These are phyloP conservation scores for Yponomeuta plumbellus DNA, from an alignment of 2,888 invertebrate genomes.

Conservation along the genomic window DNA sequence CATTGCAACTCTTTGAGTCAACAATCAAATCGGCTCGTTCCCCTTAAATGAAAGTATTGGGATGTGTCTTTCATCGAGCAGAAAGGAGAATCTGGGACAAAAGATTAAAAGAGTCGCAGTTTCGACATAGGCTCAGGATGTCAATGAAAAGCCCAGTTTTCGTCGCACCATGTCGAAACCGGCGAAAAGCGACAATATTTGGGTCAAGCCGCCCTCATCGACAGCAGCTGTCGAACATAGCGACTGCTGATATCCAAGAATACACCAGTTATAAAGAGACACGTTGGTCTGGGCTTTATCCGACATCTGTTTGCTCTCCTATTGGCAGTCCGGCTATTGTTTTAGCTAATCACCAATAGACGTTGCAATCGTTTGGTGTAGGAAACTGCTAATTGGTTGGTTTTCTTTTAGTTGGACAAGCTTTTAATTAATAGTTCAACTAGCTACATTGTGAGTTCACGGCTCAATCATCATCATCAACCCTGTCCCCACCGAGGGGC, in stretches of 20 bases:
- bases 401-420: background rate
- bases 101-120: background rate
- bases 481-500: too few species aligned
- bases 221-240: slow-evolving; percentile 62
- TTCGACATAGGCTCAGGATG: background rate
- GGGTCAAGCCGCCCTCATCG: slow-evolving; percentile 47
- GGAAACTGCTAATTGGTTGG: background rate
- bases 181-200: slow-evolving; percentile 30
- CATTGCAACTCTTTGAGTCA: too few species aligned
- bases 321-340: background rate
- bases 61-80: background rate
- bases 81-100: background rate
- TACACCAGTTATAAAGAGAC: slow-evolving; percentile 58
- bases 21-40: background rate
- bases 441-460: background rate
- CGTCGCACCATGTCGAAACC: background rate
- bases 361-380: background rate
- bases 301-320: slow-evolving; percentile 35
- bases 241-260: slow-evolving; percentile 54
- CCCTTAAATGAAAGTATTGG: background rate
- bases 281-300: slow-evolving; percentile 42
- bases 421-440: background rate
- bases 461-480: too few species aligned
- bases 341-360: background rate
- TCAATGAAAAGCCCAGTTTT: background rate